A percentile compares a stretch with the other conserved stretches of the same genome.
phyloP scores from a whole-genome alignment of 92 coral and sea anemone genomes.

The Zoanthus sociatus region DNA sequence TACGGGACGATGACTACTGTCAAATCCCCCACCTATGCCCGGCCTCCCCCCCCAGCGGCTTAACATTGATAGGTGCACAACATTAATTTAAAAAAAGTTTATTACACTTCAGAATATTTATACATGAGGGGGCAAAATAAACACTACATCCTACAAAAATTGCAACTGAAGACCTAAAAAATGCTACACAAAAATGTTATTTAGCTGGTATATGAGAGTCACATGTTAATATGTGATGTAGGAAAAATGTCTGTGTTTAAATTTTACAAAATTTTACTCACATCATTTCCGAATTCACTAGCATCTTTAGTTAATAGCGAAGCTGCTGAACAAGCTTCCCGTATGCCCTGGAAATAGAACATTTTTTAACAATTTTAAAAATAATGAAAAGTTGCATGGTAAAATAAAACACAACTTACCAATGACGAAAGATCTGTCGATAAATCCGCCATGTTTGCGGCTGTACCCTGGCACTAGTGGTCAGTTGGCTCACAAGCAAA shows the following conservation, averaged over 20 bases:
- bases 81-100: no score
- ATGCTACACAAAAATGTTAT: no score
- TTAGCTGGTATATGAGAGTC: no score
- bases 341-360: slow-evolving; percentile 17
- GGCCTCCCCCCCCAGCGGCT: no score
- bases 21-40: no score
- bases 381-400: neutral
- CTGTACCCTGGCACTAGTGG: neutral
- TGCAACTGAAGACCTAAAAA: no score
- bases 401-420: slow-evolving; percentile 8
- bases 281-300: slow-evolving; percentile 39
- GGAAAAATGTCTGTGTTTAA: neutral
- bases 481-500: neutral
- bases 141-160: no score
- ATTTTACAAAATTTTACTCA: neutral
- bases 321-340: slow-evolving; percentile 19
- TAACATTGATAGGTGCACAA: no score
- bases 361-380: neutral
- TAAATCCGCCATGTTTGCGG: slow-evolving; percentile 35
- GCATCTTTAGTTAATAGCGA: slow-evolving; percentile 23
- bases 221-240: no score
- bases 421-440: slow-evolving; percentile 9
- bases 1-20: no score
- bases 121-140: no score
- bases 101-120: no score